These are phyloP conservation scores for Drosophila setifemur DNA, from an alignment of 1,140 invertebrate species.

Conservation along the genomic window DNA sequence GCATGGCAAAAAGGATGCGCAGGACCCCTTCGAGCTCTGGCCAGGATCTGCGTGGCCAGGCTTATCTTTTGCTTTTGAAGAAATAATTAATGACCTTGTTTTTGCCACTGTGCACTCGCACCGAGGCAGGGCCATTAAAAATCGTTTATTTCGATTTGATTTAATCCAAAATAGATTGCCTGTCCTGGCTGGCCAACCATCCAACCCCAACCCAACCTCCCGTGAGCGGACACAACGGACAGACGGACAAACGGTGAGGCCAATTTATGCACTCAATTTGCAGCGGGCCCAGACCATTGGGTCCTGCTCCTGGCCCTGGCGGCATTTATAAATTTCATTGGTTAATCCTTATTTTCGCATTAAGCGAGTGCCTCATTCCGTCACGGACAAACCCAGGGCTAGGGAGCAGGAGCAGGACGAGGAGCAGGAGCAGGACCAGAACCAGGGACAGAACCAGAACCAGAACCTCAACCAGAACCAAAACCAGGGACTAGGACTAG, in stretches of 20 bases:
- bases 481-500: no score
- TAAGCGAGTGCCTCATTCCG: constrained; percentile 61
- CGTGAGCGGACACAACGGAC: no score
- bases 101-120: constrained; percentile 81
- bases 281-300: constrained; percentile 9
- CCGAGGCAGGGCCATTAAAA: constrained; percentile 73
- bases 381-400: no score
- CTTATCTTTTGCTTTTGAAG: constrained; percentile 81
- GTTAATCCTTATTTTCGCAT: constrained; percentile 82
- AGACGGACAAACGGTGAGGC: constrained; percentile 22
- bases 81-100: constrained; percentile 83
- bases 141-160: constrained; percentile 83
- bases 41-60: constrained; percentile 33
- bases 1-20: constrained; percentile 70
- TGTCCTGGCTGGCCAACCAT: constrained; percentile 41
- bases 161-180: constrained; percentile 82
- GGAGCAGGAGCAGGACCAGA: no score
- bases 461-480: no score
- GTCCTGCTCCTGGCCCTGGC: constrained; percentile 8
- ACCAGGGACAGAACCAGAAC: no score
- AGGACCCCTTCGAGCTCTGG: not conserved
- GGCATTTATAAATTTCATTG: constrained; percentile 82
- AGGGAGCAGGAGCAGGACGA: no score
- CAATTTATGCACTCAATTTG: constrained; percentile 82
- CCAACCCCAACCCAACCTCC: no score